Percentiles rank a stretch among this genome's conserved stretches.
These are phyloP conservation scores for Hypsopygia costalis DNA, from an alignment of 2,888 invertebrate species.

Conservation along the genomic window DNA sequence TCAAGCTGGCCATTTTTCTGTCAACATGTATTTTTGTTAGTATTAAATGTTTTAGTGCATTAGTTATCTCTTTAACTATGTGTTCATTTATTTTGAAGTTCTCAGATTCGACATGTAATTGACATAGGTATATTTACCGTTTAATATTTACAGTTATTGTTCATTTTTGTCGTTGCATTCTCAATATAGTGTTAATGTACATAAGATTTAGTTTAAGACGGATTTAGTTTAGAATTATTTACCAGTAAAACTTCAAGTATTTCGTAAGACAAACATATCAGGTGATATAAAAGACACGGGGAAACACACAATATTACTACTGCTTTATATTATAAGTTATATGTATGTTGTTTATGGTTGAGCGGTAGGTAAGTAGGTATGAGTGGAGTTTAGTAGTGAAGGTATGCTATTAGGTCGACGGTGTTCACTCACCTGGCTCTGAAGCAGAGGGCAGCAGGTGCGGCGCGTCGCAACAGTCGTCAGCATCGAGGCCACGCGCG, in stretches of 20 bases:
- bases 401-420: constrained; percentile 14
- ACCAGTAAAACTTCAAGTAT: no score
- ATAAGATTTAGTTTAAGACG: no score
- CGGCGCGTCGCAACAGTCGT: constrained; percentile 77
- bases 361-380: no score
- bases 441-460: constrained; percentile 75
- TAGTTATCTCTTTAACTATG: constrained; percentile 13
- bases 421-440: constrained; percentile 57
- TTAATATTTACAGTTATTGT: not conserved
- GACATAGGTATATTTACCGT: not conserved
- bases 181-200: no score
- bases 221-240: no score
- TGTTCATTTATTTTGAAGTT: constrained; percentile 18
- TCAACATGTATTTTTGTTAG: constrained; percentile 55
- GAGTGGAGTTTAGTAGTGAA: constrained; percentile 4
- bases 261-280: no score
- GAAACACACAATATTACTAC: no score
- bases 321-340: no score
- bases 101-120: constrained; percentile 16
- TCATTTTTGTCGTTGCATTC: not conserved
- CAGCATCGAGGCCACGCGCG: constrained; percentile 75
- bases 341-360: no score
- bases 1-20: constrained; percentile 62
- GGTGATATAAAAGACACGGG: no score
- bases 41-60: constrained; percentile 25